Conservation (phyloP, 2,888 invertebrate genomes). For the Synanthedon formicaeformis region DNA sequence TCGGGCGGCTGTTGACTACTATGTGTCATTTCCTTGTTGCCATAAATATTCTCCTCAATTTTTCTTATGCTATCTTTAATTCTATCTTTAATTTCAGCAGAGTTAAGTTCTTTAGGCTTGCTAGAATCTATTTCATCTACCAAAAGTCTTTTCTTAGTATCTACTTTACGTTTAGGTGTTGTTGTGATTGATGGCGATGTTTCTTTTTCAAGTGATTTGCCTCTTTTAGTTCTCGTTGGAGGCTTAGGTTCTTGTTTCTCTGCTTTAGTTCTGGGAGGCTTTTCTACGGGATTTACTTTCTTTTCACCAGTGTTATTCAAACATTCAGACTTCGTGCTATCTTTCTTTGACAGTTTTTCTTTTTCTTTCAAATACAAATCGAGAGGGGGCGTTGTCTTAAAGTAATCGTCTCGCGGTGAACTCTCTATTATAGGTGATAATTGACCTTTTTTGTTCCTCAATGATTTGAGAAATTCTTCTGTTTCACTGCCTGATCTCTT, state of each 20-base stretch:
- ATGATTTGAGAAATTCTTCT: constrained; percentile 68
- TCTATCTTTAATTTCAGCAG: constrained; percentile 50
- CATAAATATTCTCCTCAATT: constrained; percentile 63
- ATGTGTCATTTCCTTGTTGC: constrained; percentile 75
- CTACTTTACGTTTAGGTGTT: constrained; percentile 56
- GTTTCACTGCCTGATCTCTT: constrained; percentile 74
- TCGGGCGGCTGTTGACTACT: constrained; percentile 79
- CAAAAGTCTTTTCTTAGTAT: constrained; percentile 41
- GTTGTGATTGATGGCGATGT: constrained; percentile 43
- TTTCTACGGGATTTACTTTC: constrained; percentile 62
- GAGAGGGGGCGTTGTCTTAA: constrained; percentile 58
- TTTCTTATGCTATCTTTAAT: constrained; percentile 65
- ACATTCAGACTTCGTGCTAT: constrained; percentile 30
- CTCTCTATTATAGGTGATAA: constrained; percentile 85
- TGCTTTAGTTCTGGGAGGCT: constrained; percentile 52
- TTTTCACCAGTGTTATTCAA: constrained; percentile 30
- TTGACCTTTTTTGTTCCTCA: constrained; percentile 74
- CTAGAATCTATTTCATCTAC: constrained; percentile 52
- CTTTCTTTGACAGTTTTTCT: constrained; percentile 38
- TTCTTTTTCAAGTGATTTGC: constrained; percentile 47
- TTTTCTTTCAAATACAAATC: constrained; percentile 51
- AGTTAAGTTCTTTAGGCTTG: constrained; percentile 31
- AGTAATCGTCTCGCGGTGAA: constrained; percentile 78
- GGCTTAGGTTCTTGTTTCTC: constrained; percentile 57
- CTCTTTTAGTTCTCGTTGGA: constrained; percentile 43